These are phyloP conservation scores for Calcarius ornatus DNA, from an alignment of 2,113 vertebrate genomes.

Conservation along the genomic window DNA sequence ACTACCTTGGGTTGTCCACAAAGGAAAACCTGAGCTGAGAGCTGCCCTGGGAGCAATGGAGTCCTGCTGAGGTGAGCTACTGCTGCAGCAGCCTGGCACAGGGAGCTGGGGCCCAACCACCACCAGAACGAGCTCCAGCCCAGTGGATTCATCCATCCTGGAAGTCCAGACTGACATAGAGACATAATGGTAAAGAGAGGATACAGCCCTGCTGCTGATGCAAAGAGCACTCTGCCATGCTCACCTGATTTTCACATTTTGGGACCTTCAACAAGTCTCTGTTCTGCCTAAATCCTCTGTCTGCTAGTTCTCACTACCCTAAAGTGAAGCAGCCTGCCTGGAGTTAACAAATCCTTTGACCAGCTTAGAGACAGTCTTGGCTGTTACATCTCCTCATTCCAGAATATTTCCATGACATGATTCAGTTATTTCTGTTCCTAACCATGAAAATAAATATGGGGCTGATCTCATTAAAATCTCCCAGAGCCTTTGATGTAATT, in stretches of 20 bases:
- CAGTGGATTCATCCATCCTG: neutral
- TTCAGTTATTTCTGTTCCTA: slow-evolving; percentile 52
- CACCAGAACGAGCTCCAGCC: neutral
- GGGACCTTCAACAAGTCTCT: neutral
- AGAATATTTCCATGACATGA: slow-evolving; percentile 53
- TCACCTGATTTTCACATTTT: neutral
- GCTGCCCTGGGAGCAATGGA: neutral
- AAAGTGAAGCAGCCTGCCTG: neutral
- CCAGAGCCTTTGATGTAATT: slow-evolving; percentile 55
- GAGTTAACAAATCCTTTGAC: neutral
- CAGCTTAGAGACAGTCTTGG: neutral
- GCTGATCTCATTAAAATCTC: slow-evolving; percentile 50
- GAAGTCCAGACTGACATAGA: neutral
- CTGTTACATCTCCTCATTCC: slow-evolving; percentile 13
- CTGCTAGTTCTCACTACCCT: neutral
- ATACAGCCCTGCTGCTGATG: neutral
- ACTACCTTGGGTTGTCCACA: neutral
- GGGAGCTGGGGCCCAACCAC: neutral
- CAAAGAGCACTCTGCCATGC: neutral
- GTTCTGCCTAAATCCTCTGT: neutral
- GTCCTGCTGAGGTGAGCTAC: neutral
- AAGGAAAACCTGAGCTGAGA: neutral
- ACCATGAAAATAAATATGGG: slow-evolving; percentile 40
- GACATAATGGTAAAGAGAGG: neutral
- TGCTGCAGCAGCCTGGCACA: neutral